Base-by-base conservation (phyloP, 2,113 vertebrate species). In the Oxygymnocypris stewartii region DNA sequence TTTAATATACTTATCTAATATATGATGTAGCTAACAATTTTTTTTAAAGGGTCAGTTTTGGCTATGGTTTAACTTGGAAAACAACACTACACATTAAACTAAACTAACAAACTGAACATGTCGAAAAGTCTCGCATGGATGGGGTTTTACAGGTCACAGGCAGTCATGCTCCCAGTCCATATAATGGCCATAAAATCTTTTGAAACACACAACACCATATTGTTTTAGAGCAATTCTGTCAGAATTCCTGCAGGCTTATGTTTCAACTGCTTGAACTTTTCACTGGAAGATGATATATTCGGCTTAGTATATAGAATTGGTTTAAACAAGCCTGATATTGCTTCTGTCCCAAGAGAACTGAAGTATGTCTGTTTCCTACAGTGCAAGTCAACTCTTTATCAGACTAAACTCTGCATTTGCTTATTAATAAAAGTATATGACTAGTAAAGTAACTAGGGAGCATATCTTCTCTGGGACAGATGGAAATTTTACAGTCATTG, bases 241-340 rank as follows among this genome's bases (percentile, higher is more conserved):
- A 69, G 0, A 13, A 81, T 28, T 82, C 86, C 18, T 71, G 54
- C 83, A 79, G 82, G 83, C 78, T n/a, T 82, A 14, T 87, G 85
- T 90, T 92, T 90, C 90, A 87, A 80, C 71, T 86, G 54, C 31
- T 84, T 74, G 69, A 63, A 76, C 57, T 0, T 13, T 80, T 89
- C 18, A 42, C 12, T 35, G 79, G 78, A 78, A 88, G 86, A 40
- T 87, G 77, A 65, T 35, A 5, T 25, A 85, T 57, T 57, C 14
- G 65, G 80, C 86, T 65, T 86, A 87, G 88, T 84, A 18, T 87
- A 86, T 92, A 74, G 71, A 90, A 89, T 90, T 35, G 28, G 23
- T 75, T 84, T 35, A 83, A 86, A 86, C 69, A 74, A 63, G 87
- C 77, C 69, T 69, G 89, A 47, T 44, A 44, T 42, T n/a, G n/a